A percentile compares a stretch with the other conserved stretches of the same genome.
Evolutionary conservation across 2,113 vertebrate genomes (phyloP).

Genomic region (Cyphomyrus plagiostoma): DNA sequence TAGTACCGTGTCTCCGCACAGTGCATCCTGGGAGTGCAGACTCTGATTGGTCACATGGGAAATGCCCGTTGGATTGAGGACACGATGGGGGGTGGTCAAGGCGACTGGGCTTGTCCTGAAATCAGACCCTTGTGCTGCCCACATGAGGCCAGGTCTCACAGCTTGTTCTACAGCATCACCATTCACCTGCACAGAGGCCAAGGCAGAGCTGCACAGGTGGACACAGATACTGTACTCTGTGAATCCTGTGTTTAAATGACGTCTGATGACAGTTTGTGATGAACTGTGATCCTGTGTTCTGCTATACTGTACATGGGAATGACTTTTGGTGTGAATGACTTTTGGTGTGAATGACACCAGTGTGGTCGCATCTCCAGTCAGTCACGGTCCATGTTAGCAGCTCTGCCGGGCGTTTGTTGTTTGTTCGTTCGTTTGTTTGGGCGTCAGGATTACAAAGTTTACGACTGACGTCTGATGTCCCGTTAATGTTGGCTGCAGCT

Average conservation of each 20-base stretch:
- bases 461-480: not conserved
- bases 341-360: not conserved
- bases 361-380: not conserved
- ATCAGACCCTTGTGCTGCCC: not conserved
- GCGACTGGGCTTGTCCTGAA: not conserved
- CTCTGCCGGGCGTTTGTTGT: not conserved
- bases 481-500: not conserved
- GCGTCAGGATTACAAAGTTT: not conserved
- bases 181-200: not conserved
- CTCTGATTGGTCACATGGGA: not conserved
- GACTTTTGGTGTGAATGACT: too few species aligned
- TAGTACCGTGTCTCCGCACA: not conserved
- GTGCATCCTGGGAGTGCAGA: not conserved
- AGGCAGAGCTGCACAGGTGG: not conserved
- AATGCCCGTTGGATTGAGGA: not conserved
- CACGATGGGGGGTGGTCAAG: not conserved
- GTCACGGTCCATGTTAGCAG: not conserved
- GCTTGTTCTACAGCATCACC: not conserved
- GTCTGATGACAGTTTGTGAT: not conserved
- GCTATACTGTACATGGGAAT: not conserved
- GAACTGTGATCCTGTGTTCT: not conserved
- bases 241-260: not conserved
- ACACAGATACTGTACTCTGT: not conserved
- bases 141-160: not conserved
- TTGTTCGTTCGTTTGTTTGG: not conserved